Conservation (phyloP, 1,140 invertebrate genomes). For the Cotesia chilonis region DNA sequence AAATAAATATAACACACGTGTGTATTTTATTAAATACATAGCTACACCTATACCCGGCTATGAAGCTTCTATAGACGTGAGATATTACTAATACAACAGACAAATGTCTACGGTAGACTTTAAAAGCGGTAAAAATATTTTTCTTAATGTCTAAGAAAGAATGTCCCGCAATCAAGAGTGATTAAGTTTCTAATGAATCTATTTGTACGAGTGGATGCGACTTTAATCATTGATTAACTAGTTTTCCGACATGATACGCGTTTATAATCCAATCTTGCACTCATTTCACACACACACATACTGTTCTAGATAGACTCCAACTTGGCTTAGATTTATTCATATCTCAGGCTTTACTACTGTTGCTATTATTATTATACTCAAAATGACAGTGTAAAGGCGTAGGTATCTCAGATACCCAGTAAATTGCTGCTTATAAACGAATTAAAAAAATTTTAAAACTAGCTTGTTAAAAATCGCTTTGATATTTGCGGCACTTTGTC, state of each 20-base stretch:
- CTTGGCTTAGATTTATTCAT: no score
- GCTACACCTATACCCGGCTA: not conserved
- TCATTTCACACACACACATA: no score
- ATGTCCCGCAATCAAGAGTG: conserved; percentile 11
- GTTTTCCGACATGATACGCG: not conserved
- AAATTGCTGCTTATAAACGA: no score
- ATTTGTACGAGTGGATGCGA: conserved; percentile 12
- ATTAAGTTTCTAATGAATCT: conserved; percentile 29
- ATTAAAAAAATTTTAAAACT: no score
- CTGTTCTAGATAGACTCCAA: no score
- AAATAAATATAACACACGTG: not conserved
- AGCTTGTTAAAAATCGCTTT: not conserved
- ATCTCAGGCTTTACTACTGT: no score
- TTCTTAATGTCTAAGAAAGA: conserved; percentile 1
- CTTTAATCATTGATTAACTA: not conserved
- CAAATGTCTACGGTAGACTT: not conserved
- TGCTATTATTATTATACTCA: no score
- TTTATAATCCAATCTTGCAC: no score
- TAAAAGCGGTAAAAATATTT: not conserved
- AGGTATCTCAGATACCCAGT: no score
- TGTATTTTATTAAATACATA: no score
- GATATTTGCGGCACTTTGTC: not conserved
- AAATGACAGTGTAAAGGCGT: no score
- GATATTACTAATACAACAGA: conserved; percentile 1
- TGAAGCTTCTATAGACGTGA: not conserved